These are phyloP conservation scores for Latheticus oryzae DNA, from an alignment of 2,888 invertebrate species.

Conservation along the genomic window DNA sequence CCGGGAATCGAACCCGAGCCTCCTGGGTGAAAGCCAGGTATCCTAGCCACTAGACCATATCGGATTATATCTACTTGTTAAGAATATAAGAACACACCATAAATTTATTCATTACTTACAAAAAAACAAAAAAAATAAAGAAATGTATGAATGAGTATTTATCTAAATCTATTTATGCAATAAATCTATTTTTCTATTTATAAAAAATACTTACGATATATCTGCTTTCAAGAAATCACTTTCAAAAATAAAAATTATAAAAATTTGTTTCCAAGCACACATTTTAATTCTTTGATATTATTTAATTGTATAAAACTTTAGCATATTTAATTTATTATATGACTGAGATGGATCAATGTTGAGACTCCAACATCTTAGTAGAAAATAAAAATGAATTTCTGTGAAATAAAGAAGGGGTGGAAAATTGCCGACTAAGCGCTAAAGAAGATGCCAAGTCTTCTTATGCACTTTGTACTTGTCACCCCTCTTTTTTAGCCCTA, in stretches of 20 bases:
- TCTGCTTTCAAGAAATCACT: constrained; percentile 10
- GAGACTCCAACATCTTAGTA: no score
- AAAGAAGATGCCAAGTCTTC: constrained; percentile 34
- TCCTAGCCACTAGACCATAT: constrained; percentile 71
- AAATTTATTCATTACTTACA: no score
- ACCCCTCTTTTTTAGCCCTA: constrained; percentile 12
- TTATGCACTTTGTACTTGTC: constrained; percentile 36
- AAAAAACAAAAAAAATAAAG: no score
- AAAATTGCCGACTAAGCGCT: constrained; percentile 30
- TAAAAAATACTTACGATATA: constrained; percentile 20
- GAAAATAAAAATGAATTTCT: no score
- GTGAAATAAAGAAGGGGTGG: constrained; percentile 8
- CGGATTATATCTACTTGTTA: no score
- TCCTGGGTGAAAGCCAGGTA: constrained; percentile 73
- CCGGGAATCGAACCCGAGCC: constrained; percentile 71
- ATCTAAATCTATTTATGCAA: no score
- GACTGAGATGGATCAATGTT: no score
- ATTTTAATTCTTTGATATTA: neutral
- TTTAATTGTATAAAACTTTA: no score
- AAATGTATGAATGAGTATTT: no score
- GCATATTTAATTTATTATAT: no score
- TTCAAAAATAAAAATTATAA: constrained; percentile 20
- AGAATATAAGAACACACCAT: no score
- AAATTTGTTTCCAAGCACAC: constrained; percentile 4
- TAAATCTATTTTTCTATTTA: neutral